These are phyloP conservation scores for Ammospiza caudacuta DNA, from an alignment of 2,113 vertebrate genomes.

Conservation along the genomic window DNA sequence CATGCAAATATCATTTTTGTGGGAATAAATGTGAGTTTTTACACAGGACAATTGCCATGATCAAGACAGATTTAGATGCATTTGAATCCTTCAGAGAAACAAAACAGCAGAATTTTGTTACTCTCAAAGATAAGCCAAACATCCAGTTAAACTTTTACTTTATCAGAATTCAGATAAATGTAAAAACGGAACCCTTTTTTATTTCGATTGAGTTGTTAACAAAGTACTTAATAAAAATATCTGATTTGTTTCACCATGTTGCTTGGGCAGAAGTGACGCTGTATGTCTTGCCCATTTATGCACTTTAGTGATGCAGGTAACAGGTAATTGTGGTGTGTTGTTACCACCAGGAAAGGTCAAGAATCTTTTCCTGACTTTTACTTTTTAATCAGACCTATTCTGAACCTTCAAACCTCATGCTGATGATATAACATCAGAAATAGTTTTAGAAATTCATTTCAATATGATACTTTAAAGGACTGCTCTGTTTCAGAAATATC, in stretches of 20 bases:
- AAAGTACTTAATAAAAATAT: neutral
- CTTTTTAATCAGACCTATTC: neutral
- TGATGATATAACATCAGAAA: neutral
- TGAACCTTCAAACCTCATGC: neutral
- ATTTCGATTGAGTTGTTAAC: neutral
- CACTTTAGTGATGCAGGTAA: neutral
- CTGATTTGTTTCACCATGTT: neutral
- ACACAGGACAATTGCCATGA: neutral
- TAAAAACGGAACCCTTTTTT: neutral
- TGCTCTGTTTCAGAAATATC: neutral
- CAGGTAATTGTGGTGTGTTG: neutral
- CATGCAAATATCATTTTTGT: neutral
- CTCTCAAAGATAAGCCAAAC: neutral
- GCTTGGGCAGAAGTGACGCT: neutral
- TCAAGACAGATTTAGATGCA: neutral
- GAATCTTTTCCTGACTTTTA: neutral
- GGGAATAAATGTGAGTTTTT: neutral
- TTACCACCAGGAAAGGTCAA: neutral
- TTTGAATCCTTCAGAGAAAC: neutral
- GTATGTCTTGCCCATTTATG: neutral
- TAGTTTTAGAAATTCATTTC: neutral
- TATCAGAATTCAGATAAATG: neutral
- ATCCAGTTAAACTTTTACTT: neutral
- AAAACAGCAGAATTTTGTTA: neutral
- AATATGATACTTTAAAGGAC: neutral